Percentiles rank a stretch among this genome's conserved stretches.
phyloP scores from a whole-genome alignment of 2,888 invertebrate species.

The Marasmarcha lunaedactyla region DNA sequence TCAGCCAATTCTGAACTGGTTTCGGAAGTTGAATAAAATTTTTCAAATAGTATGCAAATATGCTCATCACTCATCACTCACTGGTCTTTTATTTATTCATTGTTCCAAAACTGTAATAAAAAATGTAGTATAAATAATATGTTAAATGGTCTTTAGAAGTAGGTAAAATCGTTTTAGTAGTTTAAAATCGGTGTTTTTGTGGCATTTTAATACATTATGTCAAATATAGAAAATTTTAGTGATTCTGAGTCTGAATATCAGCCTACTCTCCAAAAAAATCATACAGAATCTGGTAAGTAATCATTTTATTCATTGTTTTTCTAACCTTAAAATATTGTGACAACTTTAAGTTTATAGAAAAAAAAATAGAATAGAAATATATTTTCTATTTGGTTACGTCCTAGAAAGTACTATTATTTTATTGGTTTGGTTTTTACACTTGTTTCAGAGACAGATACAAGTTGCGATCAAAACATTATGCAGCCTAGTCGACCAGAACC shows the following conservation, averaged over 20 bases:
- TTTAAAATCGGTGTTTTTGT: conserved; percentile 4
- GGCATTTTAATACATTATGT: conserved; percentile 6
- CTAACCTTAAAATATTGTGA: conserved; percentile 12
- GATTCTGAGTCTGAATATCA: conserved; percentile 14
- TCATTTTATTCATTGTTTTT: conserved; percentile 11
- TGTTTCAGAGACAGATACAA: conserved; percentile 13
- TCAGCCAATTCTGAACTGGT: too few species aligned
- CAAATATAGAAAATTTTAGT: conserved; percentile 10
- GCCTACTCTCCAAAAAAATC: conserved; percentile 12
- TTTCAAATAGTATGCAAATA: too few species aligned
- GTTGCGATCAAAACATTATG: conserved; percentile 11
- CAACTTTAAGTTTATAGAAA: not conserved
- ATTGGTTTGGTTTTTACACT: conserved; percentile 7
- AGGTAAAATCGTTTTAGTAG: too few species aligned
- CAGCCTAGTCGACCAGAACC: conserved; percentile 10
- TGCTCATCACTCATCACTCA: too few species aligned
- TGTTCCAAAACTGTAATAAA: too few species aligned
- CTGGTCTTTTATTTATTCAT: too few species aligned
- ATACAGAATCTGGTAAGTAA: conserved; percentile 4
- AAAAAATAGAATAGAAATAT: not conserved
- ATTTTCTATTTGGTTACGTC: conserved; percentile 1
- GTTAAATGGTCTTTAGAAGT: too few species aligned
- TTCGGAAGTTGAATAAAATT: too few species aligned
- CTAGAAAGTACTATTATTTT: conserved; percentile 2
- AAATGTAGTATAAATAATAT: too few species aligned